phyloP scores from a whole-genome alignment of 64 coral and sea anemone species.

The Trachythela sp. region DNA sequence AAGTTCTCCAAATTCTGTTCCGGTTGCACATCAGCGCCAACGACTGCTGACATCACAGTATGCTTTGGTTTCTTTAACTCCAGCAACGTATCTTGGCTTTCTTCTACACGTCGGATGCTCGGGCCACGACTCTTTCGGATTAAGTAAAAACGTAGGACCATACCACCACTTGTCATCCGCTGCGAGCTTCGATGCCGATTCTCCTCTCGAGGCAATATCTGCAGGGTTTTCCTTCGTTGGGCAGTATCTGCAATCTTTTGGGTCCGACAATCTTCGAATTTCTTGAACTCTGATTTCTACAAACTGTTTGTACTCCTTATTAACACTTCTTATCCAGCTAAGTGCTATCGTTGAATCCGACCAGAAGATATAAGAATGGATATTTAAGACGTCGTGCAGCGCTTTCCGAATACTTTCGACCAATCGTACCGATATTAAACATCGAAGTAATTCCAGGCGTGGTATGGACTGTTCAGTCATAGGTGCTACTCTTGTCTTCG shows the following conservation, averaged over 20 bases:
- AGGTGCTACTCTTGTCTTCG: slow-evolving; percentile 22
- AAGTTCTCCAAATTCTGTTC: slow-evolving; percentile 41
- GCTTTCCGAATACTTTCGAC: slow-evolving; percentile 17
- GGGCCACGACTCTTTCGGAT: background rate
- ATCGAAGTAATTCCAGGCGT: slow-evolving; percentile 15
- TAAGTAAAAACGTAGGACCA: slow-evolving; percentile 25
- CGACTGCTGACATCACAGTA: slow-evolving; percentile 9
- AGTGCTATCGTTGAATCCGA: slow-evolving; percentile 44
- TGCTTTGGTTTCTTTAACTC: background rate
- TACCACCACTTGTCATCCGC: slow-evolving; percentile 24
- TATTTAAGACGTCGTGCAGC: slow-evolving; percentile 16
- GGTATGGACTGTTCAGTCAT: slow-evolving; percentile 40
- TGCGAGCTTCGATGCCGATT: slow-evolving; percentile 18
- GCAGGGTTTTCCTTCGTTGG: slow-evolving; percentile 20
- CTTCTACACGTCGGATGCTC: background rate
- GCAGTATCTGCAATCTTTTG: background rate
- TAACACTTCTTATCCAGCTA: slow-evolving; percentile 41
- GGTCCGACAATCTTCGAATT: background rate
- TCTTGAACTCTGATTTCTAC: slow-evolving; percentile 31
- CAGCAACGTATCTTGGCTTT: background rate
- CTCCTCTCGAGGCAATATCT: slow-evolving; percentile 34
- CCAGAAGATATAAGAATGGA: slow-evolving; percentile 32
- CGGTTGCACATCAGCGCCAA: background rate
- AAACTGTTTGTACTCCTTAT: slow-evolving; percentile 50
- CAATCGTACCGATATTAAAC: slow-evolving; percentile 21